phyloP scores from a whole-genome alignment of 2,797 vertebrate genomes.

The Hybognathus amarus region DNA sequence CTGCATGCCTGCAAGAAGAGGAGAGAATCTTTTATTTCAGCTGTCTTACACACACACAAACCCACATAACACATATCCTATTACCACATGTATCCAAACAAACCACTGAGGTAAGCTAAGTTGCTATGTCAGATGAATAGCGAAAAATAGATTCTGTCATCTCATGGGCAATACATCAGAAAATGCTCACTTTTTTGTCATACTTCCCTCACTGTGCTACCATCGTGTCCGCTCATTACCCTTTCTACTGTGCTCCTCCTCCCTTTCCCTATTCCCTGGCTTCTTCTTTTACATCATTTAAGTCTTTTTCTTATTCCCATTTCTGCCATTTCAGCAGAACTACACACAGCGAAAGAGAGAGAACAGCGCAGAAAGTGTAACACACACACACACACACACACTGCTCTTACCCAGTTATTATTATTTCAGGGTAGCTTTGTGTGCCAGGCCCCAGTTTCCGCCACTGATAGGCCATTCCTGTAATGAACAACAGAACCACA shows the following conservation, averaged over 20 bases:
- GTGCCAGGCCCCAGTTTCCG: slow-evolving; percentile 97
- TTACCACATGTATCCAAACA: slow-evolving; percentile 24
- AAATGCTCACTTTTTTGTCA: slow-evolving; percentile 50
- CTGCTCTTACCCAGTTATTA: slow-evolving; percentile 93
- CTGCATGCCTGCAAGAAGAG: slow-evolving; percentile 87
- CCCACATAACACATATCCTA: slow-evolving; percentile 18
- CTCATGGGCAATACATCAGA: slow-evolving; percentile 40
- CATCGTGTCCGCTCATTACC: slow-evolving; percentile 40
- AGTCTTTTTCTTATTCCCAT: slow-evolving; percentile 3
- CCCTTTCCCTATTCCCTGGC: slow-evolving; percentile 10
- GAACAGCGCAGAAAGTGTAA: slow-evolving; percentile 35
- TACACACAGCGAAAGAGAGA: slow-evolving; percentile 31
- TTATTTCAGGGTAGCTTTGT: slow-evolving; percentile 98
- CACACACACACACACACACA: slow-evolving; percentile 10
- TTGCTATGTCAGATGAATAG: slow-evolving; percentile 36
- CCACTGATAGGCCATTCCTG: slow-evolving; percentile 99
- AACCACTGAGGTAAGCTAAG: slow-evolving; percentile 28
- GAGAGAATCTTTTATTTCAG: slow-evolving; percentile 34
- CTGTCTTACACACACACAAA: slow-evolving; percentile 9
- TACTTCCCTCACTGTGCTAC: slow-evolving; percentile 7
- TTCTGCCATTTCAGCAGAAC: slow-evolving; percentile 62
- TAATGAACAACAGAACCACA: slow-evolving; percentile 63
- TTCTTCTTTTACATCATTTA: slow-evolving; percentile 28
- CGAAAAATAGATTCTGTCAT: slow-evolving; percentile 23
- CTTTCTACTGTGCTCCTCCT: slow-evolving; percentile 3